These are phyloP conservation scores for Malthinus flaveolus DNA, from an alignment of 2,888 invertebrate species.

Conservation along the genomic window DNA sequence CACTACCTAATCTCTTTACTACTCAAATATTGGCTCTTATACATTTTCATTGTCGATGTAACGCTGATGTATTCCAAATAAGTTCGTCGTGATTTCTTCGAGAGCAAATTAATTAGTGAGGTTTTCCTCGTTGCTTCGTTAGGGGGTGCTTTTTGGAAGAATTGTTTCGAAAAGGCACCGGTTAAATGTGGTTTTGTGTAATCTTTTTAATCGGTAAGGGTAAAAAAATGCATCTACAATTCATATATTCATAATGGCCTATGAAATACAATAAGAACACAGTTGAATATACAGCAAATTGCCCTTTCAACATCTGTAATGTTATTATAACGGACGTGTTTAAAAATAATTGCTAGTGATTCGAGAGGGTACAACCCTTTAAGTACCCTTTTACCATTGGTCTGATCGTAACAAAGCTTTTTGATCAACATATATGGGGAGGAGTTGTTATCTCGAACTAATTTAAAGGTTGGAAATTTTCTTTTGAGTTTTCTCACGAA, in stretches of 20 bases:
- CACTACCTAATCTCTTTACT: constrained; percentile 44
- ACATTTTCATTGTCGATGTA: constrained; percentile 18
- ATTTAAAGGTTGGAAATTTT: too few relatives aligned
- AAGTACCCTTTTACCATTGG: constrained; percentile 36
- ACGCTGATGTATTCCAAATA: constrained; percentile 14
- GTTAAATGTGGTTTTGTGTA: neutral
- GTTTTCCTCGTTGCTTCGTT: neutral
- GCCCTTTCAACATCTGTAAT: constrained; percentile 43
- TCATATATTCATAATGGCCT: constrained; percentile 42
- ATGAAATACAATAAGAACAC: constrained; percentile 45
- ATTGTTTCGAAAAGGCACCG: neutral
- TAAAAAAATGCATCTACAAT: constrained; percentile 4
- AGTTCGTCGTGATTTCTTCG: neutral
- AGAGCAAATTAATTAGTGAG: neutral
- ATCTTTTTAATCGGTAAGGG: too few relatives aligned
- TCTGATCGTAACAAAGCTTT: constrained; percentile 37
- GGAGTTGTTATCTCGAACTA: constrained; percentile 27
- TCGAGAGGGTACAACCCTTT: constrained; percentile 33
- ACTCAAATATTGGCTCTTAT: constrained; percentile 44
- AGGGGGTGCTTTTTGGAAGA: neutral
- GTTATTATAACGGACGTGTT: constrained; percentile 48
- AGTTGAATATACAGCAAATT: constrained; percentile 45
- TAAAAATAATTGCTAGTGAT: constrained; percentile 45
- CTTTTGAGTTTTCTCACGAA: too few relatives aligned
- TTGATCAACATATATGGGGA: constrained; percentile 42